Conservation (phyloP, 2,113 vertebrate genomes). For the Microtus oregoni region DNA sequence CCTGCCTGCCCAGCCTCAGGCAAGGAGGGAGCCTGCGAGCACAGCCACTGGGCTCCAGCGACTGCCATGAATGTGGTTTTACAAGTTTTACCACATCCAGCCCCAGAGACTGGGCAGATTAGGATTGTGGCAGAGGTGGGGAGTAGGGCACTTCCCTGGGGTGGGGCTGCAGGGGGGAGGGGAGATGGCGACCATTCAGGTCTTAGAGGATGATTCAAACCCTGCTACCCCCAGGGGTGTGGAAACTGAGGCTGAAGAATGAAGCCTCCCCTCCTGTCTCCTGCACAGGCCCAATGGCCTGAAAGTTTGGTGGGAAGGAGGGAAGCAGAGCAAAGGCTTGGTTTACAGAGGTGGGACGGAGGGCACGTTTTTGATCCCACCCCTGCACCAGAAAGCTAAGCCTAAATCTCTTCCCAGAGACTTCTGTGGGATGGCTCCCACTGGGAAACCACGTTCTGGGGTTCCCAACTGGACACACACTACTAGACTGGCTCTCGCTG, state of each 20-base stretch:
- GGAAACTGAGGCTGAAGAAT: not conserved
- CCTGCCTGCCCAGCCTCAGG: slow-evolving; percentile 22
- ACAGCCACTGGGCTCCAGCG: slow-evolving; percentile 43
- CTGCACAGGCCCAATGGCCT: not conserved
- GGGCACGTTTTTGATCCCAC: not conserved
- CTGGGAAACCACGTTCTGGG: not conserved
- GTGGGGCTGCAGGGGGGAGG: slow-evolving; percentile 28
- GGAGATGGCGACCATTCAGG: not conserved
- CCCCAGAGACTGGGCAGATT: slow-evolving; percentile 55
- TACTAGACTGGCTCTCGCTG: not conserved
- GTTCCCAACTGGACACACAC: not conserved
- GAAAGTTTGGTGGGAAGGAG: not conserved
- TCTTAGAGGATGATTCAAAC: not conserved
- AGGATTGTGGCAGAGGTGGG: not conserved
- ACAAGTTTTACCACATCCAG: slow-evolving; percentile 78
- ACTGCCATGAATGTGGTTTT: slow-evolving; percentile 79
- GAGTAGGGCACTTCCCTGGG: slow-evolving; percentile 47
- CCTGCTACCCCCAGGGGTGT: not conserved
- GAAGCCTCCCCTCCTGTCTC: not conserved
- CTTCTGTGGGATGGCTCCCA: not conserved
- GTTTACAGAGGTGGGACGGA: not conserved
- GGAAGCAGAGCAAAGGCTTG: not conserved
- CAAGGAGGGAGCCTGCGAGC: not conserved
- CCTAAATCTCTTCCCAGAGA: not conserved
- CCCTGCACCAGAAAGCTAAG: not conserved